Base-by-base conservation (phyloP, 2,888 invertebrate genomes). In the Drosophila leonis region DNA sequence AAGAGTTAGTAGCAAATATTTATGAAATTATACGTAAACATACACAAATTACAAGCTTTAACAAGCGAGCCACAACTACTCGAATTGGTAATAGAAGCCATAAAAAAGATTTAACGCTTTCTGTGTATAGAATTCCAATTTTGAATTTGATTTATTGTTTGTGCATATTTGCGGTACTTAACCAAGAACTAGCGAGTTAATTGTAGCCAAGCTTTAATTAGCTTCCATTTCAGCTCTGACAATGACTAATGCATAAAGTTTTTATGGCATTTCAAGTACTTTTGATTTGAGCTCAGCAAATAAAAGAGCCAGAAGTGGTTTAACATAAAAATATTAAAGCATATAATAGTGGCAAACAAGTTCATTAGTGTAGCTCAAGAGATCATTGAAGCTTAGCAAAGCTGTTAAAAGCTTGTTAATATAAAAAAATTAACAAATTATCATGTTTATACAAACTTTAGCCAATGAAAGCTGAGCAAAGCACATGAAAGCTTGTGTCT, bases 1-100 rank as follows among this genome's bases (percentile, higher is more conserved):
- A 67, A 81, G 83, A 81, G 83, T 83, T 83, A 82, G 73, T 83
- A 59, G 82, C 83, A 75, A 83, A 82, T 82, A 83, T 80, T 67
- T 75, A 76, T 81, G 49, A 85, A 85, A 83, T 83, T 83, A 85
- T 69, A 74, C 29, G 56, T 75, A 70, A 1, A 59, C 49, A 33
- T 29, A 67, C 56, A 59, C 35, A 70, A 64, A 66, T 57, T 57
- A 74, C 52, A 29, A 70, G 59, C 62, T 54, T 49, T n/a, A 33
- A 20, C 18, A 35, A 51, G 20, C 52, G 15, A 15, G 8, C 35
- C 33, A 37, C 37, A 52, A 24, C 52, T 12, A 37, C 52, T n/a
- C 37, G 55, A 74, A 74, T 56, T 74, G 69, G 60, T 52, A 60
- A 74, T 68, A 60, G 44, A 24, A 15, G 61, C 76, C 68, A 61